Evolutionary conservation across 2,888 invertebrate genomes (phyloP).

Genomic region (Crepidodera aurea): DNA sequence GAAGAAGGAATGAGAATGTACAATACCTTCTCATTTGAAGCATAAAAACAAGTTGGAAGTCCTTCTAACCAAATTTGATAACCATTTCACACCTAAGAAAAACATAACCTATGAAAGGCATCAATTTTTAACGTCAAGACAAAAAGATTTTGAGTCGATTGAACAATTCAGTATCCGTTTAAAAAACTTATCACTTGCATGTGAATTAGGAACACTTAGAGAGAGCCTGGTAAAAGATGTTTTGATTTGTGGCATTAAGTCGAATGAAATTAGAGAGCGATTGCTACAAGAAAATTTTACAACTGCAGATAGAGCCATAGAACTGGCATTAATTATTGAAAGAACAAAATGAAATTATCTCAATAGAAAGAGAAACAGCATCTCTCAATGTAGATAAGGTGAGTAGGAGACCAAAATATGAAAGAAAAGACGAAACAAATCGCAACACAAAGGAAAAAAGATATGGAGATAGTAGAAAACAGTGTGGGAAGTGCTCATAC

Average conservation of each 20-base stretch:
- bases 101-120: slow-evolving; percentile 34
- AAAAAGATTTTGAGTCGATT: slow-evolving; percentile 26
- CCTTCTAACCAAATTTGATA: slow-evolving; percentile 16
- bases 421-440: too few relatives aligned
- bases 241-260: slow-evolving; percentile 30
- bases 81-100: slow-evolving; percentile 24
- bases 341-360: too few relatives aligned
- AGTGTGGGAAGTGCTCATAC: too few relatives aligned
- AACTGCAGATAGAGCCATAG: too few relatives aligned
- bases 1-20: too few relatives aligned
- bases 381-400: too few relatives aligned
- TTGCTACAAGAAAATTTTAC: slow-evolving; percentile 31
- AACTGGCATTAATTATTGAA: too few relatives aligned
- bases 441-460: too few relatives aligned
- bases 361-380: too few relatives aligned
- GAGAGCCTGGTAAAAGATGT: slow-evolving; percentile 26
- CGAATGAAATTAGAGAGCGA: slow-evolving; percentile 31
- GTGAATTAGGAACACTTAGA: slow-evolving; percentile 24
- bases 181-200: slow-evolving; percentile 28
- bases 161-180: slow-evolving; percentile 29
- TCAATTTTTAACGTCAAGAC: slow-evolving; percentile 31
- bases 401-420: too few relatives aligned
- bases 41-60: not conserved
- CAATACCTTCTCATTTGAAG: not conserved
- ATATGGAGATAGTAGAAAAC: too few relatives aligned